These are phyloP conservation scores for Caenorhabditis sinica DNA, from an alignment of 2,888 invertebrate genomes.

Conservation along the genomic window DNA sequence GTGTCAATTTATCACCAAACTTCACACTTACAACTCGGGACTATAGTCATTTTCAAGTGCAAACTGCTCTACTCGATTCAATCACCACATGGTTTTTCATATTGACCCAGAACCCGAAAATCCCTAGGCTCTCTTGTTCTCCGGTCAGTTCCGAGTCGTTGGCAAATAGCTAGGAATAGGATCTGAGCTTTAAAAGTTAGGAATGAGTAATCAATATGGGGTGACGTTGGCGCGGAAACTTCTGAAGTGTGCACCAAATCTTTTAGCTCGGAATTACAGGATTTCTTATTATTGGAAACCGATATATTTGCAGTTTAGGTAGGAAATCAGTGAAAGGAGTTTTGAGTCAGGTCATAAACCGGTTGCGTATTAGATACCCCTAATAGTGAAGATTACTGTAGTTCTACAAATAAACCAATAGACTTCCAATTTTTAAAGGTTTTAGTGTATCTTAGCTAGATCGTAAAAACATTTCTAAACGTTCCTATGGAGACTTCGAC, in stretches of 20 bases:
- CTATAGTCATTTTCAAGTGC: constrained; percentile 1
- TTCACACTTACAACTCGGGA: not conserved
- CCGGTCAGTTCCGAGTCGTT: constrained; percentile 1
- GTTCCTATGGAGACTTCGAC: not conserved
- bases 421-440: no score
- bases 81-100: constrained; percentile 10
- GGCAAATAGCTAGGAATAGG: not conserved
- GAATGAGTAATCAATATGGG: not conserved
- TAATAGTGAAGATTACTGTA: no score
- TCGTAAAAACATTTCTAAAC: no score
- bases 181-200: not conserved
- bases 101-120: constrained; percentile 13
- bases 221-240: not conserved
- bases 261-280: no score
- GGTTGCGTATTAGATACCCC: no score
- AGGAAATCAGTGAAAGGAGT: no score
- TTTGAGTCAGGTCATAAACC: no score
- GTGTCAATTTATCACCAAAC: not conserved
- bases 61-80: not conserved
- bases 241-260: no score
- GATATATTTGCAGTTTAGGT: no score
- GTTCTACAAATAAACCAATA: no score
- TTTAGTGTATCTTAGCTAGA: no score
- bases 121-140: not conserved
- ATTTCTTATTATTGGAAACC: no score